phyloP scores from a whole-genome alignment of 1,140 invertebrate genomes.

The Sarcophaga bullata region DNA sequence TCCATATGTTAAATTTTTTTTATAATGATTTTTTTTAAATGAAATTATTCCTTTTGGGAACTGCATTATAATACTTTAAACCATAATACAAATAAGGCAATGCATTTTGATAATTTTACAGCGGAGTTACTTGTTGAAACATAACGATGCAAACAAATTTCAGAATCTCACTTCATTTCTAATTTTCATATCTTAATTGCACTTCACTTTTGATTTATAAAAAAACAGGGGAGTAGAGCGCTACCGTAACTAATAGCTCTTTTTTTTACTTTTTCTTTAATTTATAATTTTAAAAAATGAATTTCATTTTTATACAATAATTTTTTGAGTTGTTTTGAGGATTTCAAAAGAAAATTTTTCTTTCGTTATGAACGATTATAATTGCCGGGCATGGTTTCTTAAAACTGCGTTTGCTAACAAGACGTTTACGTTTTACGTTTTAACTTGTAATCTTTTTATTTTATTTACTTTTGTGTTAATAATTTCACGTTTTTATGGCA shows the following conservation, averaged over 20 bases:
- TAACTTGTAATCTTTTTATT: not conserved
- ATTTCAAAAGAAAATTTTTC: not conserved
- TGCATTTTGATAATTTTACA: not conserved
- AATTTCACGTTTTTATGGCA: not conserved
- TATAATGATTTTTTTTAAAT: too few species aligned
- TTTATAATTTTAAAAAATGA: not conserved
- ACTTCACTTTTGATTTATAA: not conserved
- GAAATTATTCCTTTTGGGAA: too few species aligned
- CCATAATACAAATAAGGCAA: not conserved
- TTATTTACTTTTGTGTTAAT: too few species aligned
- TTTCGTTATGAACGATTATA: not conserved
- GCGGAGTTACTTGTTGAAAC: conserved; percentile 14
- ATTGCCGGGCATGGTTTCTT: not conserved
- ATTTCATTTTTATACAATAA: not conserved
- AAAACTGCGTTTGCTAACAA: not conserved
- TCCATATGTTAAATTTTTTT: too few species aligned
- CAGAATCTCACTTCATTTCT: not conserved
- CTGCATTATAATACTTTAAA: too few species aligned
- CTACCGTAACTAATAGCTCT: conserved; percentile 13
- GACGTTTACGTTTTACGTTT: not conserved
- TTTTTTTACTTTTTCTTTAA: not conserved
- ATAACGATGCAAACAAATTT: not conserved
- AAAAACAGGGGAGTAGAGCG: not conserved
- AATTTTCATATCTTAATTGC: not conserved
- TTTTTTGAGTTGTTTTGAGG: not conserved